phyloP scores from a whole-genome alignment of 2,888 invertebrate species.

The Adelphocoris suturalis region DNA sequence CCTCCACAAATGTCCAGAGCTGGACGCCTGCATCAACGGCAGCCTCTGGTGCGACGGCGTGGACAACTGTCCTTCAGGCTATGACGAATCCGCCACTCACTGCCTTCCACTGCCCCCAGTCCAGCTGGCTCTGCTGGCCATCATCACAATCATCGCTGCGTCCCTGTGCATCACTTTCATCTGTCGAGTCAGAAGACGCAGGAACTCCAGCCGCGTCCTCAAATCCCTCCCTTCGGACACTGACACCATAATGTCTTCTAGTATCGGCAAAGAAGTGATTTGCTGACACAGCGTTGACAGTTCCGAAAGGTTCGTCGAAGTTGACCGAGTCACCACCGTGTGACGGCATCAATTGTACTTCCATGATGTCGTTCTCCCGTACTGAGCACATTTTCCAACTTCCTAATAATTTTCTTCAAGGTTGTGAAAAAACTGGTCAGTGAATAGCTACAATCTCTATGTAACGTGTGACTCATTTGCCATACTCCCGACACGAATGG shows the following conservation, averaged over 20 bases:
- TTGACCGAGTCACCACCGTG: slow-evolving; percentile 94
- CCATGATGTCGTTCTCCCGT: slow-evolving; percentile 56
- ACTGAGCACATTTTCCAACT: slow-evolving; percentile 60
- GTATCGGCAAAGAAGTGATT: slow-evolving; percentile 89
- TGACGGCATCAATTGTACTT: slow-evolving; percentile 81
- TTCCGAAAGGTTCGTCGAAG: slow-evolving; percentile 95
- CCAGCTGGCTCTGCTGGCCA: slow-evolving; percentile 76
- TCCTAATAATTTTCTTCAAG: background rate
- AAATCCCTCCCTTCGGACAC: slow-evolving; percentile 81
- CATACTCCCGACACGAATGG: no score
- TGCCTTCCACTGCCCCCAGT: slow-evolving; percentile 89
- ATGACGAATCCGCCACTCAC: slow-evolving; percentile 87
- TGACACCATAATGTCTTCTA: slow-evolving; percentile 76
- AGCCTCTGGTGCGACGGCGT: slow-evolving; percentile 90
- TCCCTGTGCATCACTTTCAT: slow-evolving; percentile 74
- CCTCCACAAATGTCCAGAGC: slow-evolving; percentile 86
- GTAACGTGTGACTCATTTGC: no score
- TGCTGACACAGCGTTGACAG: slow-evolving; percentile 95
- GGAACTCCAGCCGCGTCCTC: slow-evolving; percentile 84
- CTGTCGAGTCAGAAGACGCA: slow-evolving; percentile 77
- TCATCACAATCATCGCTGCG: slow-evolving; percentile 74
- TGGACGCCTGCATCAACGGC: slow-evolving; percentile 89
- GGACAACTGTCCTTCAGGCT: slow-evolving; percentile 88
- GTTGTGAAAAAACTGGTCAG: slow-evolving; percentile 43
- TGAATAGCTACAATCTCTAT: background rate